Conservation (phyloP, 2,888 invertebrate species). For the Heliconius ethilla region DNA sequence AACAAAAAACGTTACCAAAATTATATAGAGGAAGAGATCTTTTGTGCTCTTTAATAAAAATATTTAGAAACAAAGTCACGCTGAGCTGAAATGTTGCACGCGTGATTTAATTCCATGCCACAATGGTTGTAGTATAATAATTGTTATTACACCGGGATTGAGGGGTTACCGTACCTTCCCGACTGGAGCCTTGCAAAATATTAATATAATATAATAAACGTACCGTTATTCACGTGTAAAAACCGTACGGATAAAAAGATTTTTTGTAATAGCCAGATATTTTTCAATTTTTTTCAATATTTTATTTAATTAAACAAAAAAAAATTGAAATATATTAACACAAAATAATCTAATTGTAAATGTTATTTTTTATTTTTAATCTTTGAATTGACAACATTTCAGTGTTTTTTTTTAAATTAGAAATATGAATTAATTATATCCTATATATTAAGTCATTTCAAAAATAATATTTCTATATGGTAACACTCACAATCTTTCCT, state of each 20-base stretch:
- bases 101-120: constrained; percentile 42
- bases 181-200: constrained; percentile 3
- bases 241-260: background rate
- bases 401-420: background rate
- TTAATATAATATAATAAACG: constrained; percentile 2
- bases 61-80: constrained; percentile 51
- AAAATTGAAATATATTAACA: background rate
- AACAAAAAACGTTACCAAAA: background rate
- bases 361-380: background rate
- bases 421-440: background rate
- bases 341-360: background rate
- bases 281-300: background rate
- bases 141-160: constrained; percentile 43
- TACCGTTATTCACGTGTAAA: background rate
- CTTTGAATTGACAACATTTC: background rate
- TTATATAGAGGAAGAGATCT: constrained; percentile 4
- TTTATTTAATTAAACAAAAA: background rate
- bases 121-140: constrained; percentile 44
- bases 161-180: constrained; percentile 24
- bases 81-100: constrained; percentile 46
- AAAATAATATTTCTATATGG: background rate
- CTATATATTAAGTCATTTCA: too few species aligned
- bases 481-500: background rate
- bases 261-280: background rate
- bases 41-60: constrained; percentile 38